phyloP scores from a whole-genome alignment of 2,113 vertebrate genomes.

The Psittacula cyanocephala region DNA sequence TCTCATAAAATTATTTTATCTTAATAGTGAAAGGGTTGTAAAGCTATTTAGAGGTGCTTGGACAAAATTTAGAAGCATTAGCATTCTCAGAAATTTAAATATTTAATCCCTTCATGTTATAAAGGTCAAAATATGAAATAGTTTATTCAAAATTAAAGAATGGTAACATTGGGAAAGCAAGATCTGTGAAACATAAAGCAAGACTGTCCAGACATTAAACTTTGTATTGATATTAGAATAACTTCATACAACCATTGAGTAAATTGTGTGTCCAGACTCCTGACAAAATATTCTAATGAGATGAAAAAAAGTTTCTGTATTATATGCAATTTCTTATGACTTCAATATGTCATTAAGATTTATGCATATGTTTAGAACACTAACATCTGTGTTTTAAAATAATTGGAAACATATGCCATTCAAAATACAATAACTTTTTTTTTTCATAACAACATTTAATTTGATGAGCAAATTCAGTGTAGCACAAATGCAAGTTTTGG shows the following conservation, averaged over 20 bases:
- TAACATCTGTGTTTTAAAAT: constrained; percentile 4
- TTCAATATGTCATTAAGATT: background rate
- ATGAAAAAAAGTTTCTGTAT: background rate
- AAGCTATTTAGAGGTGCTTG: background rate
- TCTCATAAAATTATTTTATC: background rate
- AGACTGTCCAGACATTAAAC: background rate
- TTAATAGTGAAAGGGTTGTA: background rate
- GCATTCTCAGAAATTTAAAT: background rate
- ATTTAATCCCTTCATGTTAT: background rate
- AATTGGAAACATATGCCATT: background rate
- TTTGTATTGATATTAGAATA: background rate
- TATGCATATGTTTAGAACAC: background rate
- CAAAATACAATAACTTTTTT: background rate
- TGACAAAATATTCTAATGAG: background rate
- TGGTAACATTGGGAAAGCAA: background rate
- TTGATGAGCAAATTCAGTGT: constrained; percentile 11
- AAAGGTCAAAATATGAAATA: background rate
- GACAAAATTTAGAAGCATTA: background rate
- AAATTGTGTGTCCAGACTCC: background rate
- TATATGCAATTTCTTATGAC: background rate
- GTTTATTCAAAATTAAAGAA: background rate
- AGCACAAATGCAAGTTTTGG: background rate
- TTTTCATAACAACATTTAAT: background rate
- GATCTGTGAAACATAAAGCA: background rate
- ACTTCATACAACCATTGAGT: background rate